These are phyloP conservation scores for Eidolon helvum DNA, from an alignment of 2,113 vertebrate genomes.

Conservation along the genomic window DNA sequence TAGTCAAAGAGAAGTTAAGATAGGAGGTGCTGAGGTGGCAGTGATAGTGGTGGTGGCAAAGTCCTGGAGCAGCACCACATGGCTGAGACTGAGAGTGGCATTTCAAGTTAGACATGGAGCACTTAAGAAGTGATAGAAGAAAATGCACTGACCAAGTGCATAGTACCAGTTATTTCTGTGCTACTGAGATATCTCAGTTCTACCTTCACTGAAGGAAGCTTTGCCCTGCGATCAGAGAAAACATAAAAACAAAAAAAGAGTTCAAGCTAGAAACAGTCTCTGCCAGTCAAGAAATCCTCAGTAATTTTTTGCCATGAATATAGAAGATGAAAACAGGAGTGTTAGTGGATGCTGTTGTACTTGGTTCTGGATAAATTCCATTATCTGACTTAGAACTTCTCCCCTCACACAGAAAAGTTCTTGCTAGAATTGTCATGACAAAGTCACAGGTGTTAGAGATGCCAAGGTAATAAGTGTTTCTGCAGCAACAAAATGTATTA, in stretches of 20 bases:
- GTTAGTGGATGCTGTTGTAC: constrained; percentile 90
- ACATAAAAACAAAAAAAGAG: background rate
- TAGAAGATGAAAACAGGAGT: constrained; percentile 96
- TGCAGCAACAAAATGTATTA: constrained; percentile 96
- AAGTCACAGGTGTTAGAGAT: constrained; percentile 95
- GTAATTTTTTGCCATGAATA: constrained; percentile 88
- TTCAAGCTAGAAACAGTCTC: constrained; percentile 83
- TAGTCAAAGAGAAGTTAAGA: background rate
- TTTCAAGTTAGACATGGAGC: background rate
- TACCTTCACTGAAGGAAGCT: background rate
- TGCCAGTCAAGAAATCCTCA: constrained; percentile 84
- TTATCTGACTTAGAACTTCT: constrained; percentile 94
- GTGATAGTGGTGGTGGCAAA: too few species aligned
- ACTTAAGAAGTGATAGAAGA: too few species aligned
- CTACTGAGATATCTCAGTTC: background rate
- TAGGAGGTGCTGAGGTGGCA: background rate
- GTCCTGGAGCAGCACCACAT: background rate
- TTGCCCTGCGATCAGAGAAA: background rate
- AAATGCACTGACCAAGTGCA: background rate
- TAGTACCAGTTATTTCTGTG: background rate
- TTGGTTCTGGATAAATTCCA: constrained; percentile 95
- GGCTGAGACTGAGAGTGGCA: background rate
- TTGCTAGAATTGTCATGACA: constrained; percentile 94
- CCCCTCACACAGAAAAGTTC: constrained; percentile 94
- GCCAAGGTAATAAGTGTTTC: constrained; percentile 95